These are phyloP conservation scores for Eubasilissa splendida DNA, from an alignment of 2,888 invertebrate genomes.

Conservation along the genomic window DNA sequence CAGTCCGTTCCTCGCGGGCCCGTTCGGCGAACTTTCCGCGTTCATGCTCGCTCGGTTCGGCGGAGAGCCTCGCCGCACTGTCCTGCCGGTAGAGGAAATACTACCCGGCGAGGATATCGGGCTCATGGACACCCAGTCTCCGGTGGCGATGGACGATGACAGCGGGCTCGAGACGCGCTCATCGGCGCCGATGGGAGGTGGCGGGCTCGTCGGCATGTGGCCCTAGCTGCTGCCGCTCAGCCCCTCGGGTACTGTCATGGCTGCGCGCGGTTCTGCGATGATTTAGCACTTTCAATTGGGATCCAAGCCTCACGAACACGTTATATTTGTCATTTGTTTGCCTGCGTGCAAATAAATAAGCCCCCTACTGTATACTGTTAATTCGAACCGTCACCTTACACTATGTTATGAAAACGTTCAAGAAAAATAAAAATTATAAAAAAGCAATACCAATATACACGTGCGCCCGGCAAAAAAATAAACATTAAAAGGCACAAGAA, in stretches of 20 bases:
- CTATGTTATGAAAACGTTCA: neutral
- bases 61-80: neutral
- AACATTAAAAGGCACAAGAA: too few species aligned
- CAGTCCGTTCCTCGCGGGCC: neutral
- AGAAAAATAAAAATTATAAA: neutral
- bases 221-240: conserved; percentile 9
- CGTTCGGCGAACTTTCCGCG: neutral
- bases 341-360: conserved; percentile 18
- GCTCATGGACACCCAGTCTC: conserved; percentile 42
- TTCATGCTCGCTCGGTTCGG: neutral
- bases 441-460: neutral
- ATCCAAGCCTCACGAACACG: neutral
- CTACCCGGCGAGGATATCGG: conserved; percentile 38
- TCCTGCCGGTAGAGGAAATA: conserved; percentile 1
- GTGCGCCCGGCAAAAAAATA: neutral
- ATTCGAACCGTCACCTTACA: conserved; percentile 8
- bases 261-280: conserved; percentile 32
- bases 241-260: conserved; percentile 8
- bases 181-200: conserved; percentile 19
- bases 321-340: neutral
- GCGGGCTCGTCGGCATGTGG: conserved; percentile 37
- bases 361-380: conserved; percentile 5
- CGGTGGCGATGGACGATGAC: conserved; percentile 43
- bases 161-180: conserved; percentile 37
- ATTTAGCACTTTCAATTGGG: conserved; percentile 22